Percentiles rank a stretch among this genome's conserved stretches.
Evolutionary conservation across 2,113 vertebrate species (phyloP).

Genomic region (Platysternon megacephalum): DNA sequence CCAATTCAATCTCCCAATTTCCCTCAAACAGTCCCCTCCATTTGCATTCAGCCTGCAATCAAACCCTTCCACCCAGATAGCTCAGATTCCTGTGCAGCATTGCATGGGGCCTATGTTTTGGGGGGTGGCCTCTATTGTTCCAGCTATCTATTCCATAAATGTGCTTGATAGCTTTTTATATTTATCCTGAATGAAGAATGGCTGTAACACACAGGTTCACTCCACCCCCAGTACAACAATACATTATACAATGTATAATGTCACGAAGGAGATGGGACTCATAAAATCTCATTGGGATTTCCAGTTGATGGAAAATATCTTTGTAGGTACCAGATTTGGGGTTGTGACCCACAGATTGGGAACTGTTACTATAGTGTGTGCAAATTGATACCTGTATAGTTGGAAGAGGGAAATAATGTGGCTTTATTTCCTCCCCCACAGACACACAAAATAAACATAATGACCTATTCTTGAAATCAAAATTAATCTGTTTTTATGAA

Average conservation of each 20-base stretch:
- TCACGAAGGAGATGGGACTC: background rate
- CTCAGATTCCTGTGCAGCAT: background rate
- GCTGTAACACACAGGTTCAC: background rate
- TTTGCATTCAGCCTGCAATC: background rate
- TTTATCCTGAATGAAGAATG: background rate
- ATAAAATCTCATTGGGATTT: background rate
- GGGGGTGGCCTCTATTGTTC: background rate
- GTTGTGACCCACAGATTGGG: too few relatives aligned
- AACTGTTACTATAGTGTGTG: too few relatives aligned
- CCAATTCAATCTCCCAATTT: background rate
- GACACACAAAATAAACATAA: background rate
- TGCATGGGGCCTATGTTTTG: background rate
- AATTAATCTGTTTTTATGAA: background rate
- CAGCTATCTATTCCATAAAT: background rate
- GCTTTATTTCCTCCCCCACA: background rate
- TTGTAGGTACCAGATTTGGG: background rate
- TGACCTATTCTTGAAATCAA: background rate
- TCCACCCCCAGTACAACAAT: background rate
- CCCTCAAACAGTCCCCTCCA: background rate
- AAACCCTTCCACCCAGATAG: background rate
- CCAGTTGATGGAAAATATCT: background rate
- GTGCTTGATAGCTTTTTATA: background rate
- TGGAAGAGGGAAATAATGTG: background rate
- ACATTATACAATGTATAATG: background rate
- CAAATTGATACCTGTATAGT: background rate